Conservation (phyloP, 2,888 invertebrate genomes). For the Drosophila eohydei region DNA sequence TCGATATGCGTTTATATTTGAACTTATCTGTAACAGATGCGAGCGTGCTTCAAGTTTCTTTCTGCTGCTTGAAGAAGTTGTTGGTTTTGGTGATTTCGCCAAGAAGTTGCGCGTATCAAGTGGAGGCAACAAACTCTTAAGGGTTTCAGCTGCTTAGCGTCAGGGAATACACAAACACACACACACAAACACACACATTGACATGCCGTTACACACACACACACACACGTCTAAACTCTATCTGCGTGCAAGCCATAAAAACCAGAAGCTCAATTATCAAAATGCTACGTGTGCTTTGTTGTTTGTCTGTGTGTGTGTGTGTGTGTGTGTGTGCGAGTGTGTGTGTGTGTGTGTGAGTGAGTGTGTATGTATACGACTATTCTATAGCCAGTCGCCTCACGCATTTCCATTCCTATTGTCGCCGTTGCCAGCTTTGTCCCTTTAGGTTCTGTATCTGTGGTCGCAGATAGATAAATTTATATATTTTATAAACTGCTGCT, state of each 20-base stretch:
- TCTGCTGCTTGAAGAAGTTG: slow-evolving; percentile 5
- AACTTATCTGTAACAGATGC: not conserved
- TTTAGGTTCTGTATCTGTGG: slow-evolving; percentile 54
- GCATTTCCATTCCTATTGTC: slow-evolving; percentile 47
- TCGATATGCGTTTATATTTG: no score
- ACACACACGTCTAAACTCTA: slow-evolving; percentile 41
- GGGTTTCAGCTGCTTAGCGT: slow-evolving; percentile 31
- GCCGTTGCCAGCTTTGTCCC: slow-evolving; percentile 53
- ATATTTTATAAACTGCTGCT: slow-evolving; percentile 71
- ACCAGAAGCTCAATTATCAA: slow-evolving; percentile 79
- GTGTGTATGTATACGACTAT: slow-evolving; percentile 28
- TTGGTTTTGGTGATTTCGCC: slow-evolving; percentile 43
- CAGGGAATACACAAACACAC: slow-evolving; percentile 17
- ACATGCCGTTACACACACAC: slow-evolving; percentile 1
- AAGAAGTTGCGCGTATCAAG: slow-evolving; percentile 54
- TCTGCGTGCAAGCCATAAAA: slow-evolving; percentile 73
- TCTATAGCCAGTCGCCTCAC: slow-evolving; percentile 36
- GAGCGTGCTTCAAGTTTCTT: not conserved
- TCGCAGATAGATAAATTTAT: slow-evolving; percentile 80
- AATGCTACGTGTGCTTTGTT: slow-evolving; percentile 70
- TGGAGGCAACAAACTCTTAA: slow-evolving; percentile 27
- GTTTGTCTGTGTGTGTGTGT: slow-evolving; percentile 7
- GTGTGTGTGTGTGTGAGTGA: slow-evolving; percentile 24
- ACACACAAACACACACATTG: not conserved
- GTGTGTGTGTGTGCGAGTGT: slow-evolving; percentile 17